These are phyloP conservation scores for Cervus canadensis DNA, from an alignment of 2,113 vertebrate genomes.

Conservation along the genomic window DNA sequence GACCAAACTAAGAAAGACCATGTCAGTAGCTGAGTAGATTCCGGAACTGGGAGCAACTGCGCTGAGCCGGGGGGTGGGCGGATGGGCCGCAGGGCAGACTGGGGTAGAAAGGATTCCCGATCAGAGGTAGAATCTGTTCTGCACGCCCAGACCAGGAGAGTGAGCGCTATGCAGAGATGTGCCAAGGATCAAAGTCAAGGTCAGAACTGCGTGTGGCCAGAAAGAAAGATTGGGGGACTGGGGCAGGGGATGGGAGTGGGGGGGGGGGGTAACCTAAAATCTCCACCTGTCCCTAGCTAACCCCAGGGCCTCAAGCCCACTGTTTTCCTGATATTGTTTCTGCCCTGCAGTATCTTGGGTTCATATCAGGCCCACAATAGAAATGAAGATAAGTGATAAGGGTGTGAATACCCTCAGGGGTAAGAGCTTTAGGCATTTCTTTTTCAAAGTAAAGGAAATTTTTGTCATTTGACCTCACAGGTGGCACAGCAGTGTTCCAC, in stretches of 20 bases:
- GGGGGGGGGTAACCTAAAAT: neutral
- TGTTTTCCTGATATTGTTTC: neutral
- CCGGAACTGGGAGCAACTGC: neutral
- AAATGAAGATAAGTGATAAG: neutral
- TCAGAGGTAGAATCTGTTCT: neutral
- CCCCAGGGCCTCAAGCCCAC: neutral
- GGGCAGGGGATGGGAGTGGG: accelerated
- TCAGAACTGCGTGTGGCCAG: neutral
- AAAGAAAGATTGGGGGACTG: neutral
- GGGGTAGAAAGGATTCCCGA: neutral
- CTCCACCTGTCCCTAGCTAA: neutral
- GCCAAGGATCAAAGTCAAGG: neutral
- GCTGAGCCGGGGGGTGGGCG: neutral
- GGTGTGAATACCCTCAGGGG: neutral
- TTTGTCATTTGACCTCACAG: neutral
- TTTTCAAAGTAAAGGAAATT: conserved; percentile 5
- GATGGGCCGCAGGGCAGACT: neutral
- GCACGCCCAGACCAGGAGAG: neutral
- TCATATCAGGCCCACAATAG: neutral
- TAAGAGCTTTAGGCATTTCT: neutral
- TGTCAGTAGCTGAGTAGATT: neutral
- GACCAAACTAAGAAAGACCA: neutral
- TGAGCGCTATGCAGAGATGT: neutral
- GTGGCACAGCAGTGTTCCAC: neutral
- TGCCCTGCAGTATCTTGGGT: neutral